Conservation (phyloP, 2,888 invertebrate genomes). For the Vandiemenella viatica region DNA sequence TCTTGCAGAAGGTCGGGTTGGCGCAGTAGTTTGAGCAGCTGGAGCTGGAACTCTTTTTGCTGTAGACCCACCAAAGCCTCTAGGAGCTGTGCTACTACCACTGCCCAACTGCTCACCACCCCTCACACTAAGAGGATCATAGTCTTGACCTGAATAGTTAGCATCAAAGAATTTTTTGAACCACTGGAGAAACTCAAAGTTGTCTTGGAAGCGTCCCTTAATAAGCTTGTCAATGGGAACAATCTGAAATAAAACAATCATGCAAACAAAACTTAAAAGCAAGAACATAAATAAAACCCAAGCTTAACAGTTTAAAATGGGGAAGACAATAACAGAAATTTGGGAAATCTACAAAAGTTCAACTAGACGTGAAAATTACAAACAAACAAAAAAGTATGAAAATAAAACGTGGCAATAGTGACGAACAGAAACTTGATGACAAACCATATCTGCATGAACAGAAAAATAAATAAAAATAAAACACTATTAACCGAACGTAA, state of each 20-base stretch:
- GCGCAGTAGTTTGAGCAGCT: conserved; percentile 19
- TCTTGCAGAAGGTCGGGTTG: conserved; percentile 31
- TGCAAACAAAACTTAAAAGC: too few species aligned
- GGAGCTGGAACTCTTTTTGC: conserved; percentile 10
- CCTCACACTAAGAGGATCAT: conserved; percentile 77
- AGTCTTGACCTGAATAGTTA: conserved; percentile 89
- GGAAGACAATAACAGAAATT: conserved; percentile 11
- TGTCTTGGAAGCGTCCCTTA: conserved; percentile 98
- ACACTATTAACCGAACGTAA: too few species aligned
- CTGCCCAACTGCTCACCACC: conserved; percentile 75
- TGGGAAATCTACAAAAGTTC: neutral
- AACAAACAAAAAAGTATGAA: neutral
- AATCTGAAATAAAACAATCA: conserved; percentile 56
- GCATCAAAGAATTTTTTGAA: conserved; percentile 99
- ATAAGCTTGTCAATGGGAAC: conserved; percentile 88
- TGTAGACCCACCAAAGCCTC: conserved; percentile 25
- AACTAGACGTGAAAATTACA: neutral
- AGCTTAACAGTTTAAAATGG: conserved; percentile 20
- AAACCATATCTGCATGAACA: too few species aligned
- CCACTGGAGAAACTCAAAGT: conserved; percentile 99
- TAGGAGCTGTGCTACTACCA: conserved; percentile 46
- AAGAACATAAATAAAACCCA: conserved; percentile 9
- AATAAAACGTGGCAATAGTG: neutral
- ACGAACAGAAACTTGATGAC: too few species aligned
- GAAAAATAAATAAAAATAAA: too few species aligned